A percentile compares a stretch with the other conserved stretches of the same genome.
phyloP scores from a whole-genome alignment of 2,113 vertebrate species.

The Cnemophilus loriae region DNA sequence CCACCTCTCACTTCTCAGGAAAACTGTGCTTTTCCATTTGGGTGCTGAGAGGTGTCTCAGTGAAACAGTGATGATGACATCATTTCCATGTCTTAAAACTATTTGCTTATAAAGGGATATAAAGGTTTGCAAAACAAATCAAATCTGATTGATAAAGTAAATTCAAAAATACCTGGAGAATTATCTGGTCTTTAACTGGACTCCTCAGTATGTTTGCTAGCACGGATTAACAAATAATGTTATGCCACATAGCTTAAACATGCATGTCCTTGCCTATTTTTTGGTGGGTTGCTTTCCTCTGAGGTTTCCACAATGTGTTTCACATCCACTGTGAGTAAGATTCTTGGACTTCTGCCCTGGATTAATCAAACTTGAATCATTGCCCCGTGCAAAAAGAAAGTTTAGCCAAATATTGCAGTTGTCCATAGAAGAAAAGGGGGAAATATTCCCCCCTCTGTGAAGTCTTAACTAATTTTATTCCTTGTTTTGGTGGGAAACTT shows the following conservation, averaged over 20 bases:
- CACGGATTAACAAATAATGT: not conserved
- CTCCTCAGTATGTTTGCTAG: not conserved
- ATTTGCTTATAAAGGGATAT: not conserved
- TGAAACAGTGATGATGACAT: not conserved
- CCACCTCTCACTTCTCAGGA: not conserved
- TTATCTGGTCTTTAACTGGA: not conserved
- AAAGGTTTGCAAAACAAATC: not conserved
- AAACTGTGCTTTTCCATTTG: not conserved
- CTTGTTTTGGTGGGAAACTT: not conserved
- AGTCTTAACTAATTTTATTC: not conserved
- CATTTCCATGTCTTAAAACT: not conserved
- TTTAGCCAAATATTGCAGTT: not conserved
- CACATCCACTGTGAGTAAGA: not conserved
- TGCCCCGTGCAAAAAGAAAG: not conserved
- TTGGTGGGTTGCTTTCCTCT: not conserved
- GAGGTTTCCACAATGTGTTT: slow-evolving; percentile 15
- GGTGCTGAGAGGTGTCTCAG: not conserved
- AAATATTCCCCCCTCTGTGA: not conserved
- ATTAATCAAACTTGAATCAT: slow-evolving; percentile 35
- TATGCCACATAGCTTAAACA: not conserved
- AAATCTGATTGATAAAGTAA: not conserved
- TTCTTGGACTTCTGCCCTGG: slow-evolving; percentile 9
- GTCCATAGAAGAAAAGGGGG: not conserved
- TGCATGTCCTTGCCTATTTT: not conserved
- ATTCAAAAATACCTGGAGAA: not conserved